Conservation (phyloP, 2,888 invertebrate species). For the Hypsopygia costalis region DNA sequence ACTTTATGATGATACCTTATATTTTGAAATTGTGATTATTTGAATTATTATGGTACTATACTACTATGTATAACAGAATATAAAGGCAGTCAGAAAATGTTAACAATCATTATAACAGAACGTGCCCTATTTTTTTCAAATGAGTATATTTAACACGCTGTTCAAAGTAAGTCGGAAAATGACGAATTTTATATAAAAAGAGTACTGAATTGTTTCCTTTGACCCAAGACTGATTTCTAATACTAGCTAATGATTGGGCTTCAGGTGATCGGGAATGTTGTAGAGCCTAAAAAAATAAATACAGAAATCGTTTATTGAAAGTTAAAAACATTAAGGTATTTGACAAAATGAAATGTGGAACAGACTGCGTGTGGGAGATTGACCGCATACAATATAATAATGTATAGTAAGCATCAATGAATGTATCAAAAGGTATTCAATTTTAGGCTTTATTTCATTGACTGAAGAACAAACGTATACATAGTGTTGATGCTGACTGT, state of each 20-base stretch:
- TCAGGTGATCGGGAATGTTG: conserved; percentile 29
- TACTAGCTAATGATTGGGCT: conserved; percentile 53
- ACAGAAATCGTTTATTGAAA: conserved; percentile 39
- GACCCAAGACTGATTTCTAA: conserved; percentile 71
- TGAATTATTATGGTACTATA: too few species aligned
- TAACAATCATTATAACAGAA: too few species aligned
- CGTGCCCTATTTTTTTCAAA: too few species aligned
- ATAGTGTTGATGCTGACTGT: too few species aligned
- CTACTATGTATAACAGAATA: too few species aligned
- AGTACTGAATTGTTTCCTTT: conserved; percentile 60
- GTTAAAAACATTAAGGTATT: conserved; percentile 29
- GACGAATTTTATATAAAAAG: conserved; percentile 37
- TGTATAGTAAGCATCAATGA: conserved; percentile 14
- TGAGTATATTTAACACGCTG: conserved; percentile 27
- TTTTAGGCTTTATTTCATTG: too few species aligned
- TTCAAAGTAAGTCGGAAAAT: conserved; percentile 32
- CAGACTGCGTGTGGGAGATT: conserved; percentile 32
- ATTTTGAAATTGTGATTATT: too few species aligned
- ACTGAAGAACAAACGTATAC: too few species aligned
- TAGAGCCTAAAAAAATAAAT: conserved; percentile 31
- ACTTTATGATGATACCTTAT: too few species aligned
- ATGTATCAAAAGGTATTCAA: too few species aligned
- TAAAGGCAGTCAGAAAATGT: too few species aligned
- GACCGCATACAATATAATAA: conserved; percentile 30
- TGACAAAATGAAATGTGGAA: conserved; percentile 19